Conservation (phyloP, 2,888 invertebrate species). For the Molorchus minor region DNA sequence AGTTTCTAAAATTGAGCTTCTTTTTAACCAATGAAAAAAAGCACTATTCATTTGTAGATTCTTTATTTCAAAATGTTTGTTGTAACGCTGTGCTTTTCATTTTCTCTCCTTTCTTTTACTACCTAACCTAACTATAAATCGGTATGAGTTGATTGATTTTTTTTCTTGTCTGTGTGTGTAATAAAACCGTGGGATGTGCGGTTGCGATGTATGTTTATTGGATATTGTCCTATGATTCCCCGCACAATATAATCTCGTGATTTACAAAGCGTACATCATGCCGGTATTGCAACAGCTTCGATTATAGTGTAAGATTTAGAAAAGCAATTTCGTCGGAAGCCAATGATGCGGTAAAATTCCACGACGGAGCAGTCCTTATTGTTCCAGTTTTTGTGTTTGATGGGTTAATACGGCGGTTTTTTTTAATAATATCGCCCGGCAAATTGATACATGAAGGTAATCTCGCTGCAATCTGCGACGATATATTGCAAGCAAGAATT, state of each 20-base stretch:
- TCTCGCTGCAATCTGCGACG: slow-evolving; percentile 20
- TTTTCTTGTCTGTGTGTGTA: no score
- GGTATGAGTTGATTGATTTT: no score
- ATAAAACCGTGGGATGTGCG: no score
- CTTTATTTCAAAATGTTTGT: no score
- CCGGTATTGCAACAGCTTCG: slow-evolving; percentile 24
- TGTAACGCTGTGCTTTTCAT: no score
- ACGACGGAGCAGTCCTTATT: slow-evolving; percentile 30
- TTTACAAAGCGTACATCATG: slow-evolving; percentile 20
- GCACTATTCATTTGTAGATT: no score
- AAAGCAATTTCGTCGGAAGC: slow-evolving; percentile 35
- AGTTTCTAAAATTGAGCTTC: no score
- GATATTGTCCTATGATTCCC: slow-evolving; percentile 14
- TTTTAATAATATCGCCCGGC: slow-evolving; percentile 28
- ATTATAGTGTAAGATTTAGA: slow-evolving; percentile 26
- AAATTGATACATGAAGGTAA: slow-evolving; percentile 34
- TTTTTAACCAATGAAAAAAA: no score
- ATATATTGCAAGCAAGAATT: no score
- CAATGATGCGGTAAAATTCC: slow-evolving; percentile 38
- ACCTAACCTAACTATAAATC: no score
- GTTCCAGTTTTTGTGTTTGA: slow-evolving; percentile 36
- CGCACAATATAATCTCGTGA: slow-evolving; percentile 12
- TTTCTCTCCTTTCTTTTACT: no score
- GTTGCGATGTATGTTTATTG: slow-evolving; percentile 18
- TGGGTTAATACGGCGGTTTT: slow-evolving; percentile 30